Base-by-base conservation (phyloP, 2,888 invertebrate genomes). In the Hoplodrina blanda region DNA sequence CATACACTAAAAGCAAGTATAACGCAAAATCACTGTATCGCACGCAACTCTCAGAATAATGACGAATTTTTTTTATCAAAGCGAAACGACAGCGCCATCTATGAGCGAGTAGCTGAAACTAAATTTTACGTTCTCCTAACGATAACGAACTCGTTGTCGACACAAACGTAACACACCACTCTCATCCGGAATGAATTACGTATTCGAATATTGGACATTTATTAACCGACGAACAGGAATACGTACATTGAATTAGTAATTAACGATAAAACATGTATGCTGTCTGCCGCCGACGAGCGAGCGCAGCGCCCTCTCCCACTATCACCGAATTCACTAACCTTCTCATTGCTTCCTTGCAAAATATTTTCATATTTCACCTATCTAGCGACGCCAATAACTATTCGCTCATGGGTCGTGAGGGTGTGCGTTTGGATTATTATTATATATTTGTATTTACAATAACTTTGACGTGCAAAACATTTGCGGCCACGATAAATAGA, bases 311-410 rank as follows among this genome's bases (percentile, higher is more conserved):
- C 87, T 87, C 87, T 85, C 82, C 85, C 86, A 61, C 89, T 91
- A 91, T 89, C 90, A 90, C 92, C 93, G 85, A 92, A 94, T 93
- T 94, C 95, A 95, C 95, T 95, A 95, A 96, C 95, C 95, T 96
- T 95, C 93, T 92, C 93, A 91, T 93, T 92, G 94, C 93, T 91
- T 91, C 85, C 91, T 85, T 85, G 90, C 93, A 91, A 89, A 87
- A 85, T 88, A 89, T 86, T 89, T 85, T 87, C 90, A 89, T 88
- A 86, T 87, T 90, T 86, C 83, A 88, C 87, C 88, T 92, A 92
- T 86, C 91, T 91, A 92, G 84, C 89, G 90, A 88, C 89, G 80
- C 89, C 90, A 83, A 81, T 73, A 80, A 85, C 84, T 80, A 81
- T 75, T 78, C 81, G 83, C 76, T 67, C 80, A 79, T 85, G 88